Conservation (phyloP, 2,113 vertebrate genomes). For the Sapajus apella region DNA sequence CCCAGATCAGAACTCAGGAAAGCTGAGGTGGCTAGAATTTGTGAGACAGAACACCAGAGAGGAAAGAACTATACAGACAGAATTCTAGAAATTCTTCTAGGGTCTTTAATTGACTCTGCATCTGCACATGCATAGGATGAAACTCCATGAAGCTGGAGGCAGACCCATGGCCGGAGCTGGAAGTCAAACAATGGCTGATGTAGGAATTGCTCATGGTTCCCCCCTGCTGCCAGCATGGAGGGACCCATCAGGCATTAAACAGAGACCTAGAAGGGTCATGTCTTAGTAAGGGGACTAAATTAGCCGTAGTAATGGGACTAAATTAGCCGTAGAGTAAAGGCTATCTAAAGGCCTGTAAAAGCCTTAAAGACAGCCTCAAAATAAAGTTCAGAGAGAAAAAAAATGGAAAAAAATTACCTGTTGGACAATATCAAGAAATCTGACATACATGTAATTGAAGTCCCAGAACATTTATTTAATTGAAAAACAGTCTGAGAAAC, state of each 20-base stretch:
- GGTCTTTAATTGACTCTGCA: neutral
- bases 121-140: neutral
- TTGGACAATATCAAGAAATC: neutral
- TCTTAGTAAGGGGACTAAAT: neutral
- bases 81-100: neutral
- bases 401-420: neutral
- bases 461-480: neutral
- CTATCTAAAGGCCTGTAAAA: neutral
- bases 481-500: neutral
- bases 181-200: neutral
- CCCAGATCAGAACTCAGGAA: neutral
- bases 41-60: neutral
- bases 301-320: neutral
- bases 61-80: neutral
- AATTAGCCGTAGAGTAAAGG: neutral
- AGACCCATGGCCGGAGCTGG: neutral
- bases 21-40: neutral
- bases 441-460: neutral
- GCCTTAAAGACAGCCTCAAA: neutral
- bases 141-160: neutral
- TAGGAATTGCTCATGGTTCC: too few relatives aligned
- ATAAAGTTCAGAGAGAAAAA: neutral
- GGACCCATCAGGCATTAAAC: neutral
- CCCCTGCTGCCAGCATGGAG: accelerated
- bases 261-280: neutral